phyloP scores from a whole-genome alignment of 2,888 invertebrate species.

The Habrosyne pyritoides region DNA sequence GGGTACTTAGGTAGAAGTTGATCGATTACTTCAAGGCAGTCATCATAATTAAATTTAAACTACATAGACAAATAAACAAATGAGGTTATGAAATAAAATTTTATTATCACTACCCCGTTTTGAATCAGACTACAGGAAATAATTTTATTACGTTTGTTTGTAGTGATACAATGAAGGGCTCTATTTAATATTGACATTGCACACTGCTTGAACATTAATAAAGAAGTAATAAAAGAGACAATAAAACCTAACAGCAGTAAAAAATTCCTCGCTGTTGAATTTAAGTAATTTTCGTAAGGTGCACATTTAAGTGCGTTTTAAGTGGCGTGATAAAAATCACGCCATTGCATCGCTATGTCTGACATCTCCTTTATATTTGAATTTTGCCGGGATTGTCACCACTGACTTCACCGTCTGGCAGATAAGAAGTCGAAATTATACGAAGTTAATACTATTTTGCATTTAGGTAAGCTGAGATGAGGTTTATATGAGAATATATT shows the following conservation, averaged over 20 bases:
- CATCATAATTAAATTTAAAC: no score
- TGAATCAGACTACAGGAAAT: no score
- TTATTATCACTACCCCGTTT: no score
- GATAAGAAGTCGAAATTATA: conserved; percentile 66
- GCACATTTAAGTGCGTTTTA: conserved; percentile 1
- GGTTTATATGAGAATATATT: conserved; percentile 54
- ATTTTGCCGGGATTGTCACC: conserved; percentile 31
- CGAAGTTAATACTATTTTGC: conserved; percentile 62
- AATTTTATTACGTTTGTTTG: no score
- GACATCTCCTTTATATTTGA: conserved; percentile 23
- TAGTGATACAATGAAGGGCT: no score
- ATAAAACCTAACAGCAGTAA: neutral
- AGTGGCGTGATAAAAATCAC: conserved; percentile 12
- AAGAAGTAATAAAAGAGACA: neutral
- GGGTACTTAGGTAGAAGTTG: neutral
- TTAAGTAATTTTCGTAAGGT: conserved; percentile 2
- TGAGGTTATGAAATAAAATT: no score
- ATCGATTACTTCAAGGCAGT: neutral
- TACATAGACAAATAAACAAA: no score
- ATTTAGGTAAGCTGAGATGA: conserved; percentile 57
- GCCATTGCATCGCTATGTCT: conserved; percentile 18
- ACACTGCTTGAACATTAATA: neutral
- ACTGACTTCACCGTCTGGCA: conserved; percentile 46
- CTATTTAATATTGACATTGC: neutral
- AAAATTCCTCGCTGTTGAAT: neutral